Percentiles rank a stretch among this genome's conserved stretches.
These are phyloP conservation scores for Drosophila nannoptera DNA, from an alignment of 1,140 invertebrate species.

Conservation along the genomic window DNA sequence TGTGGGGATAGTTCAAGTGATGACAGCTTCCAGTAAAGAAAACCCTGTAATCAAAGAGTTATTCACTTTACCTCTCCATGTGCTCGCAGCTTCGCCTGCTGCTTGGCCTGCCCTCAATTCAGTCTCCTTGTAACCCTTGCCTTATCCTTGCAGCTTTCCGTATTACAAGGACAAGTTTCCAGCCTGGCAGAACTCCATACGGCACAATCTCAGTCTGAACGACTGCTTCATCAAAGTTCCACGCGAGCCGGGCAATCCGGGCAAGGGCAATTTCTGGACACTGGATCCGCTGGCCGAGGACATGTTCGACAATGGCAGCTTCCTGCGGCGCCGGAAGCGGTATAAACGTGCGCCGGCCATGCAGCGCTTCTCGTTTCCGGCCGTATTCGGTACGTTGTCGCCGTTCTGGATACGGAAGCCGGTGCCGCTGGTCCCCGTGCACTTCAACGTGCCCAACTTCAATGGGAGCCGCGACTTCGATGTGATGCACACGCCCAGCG, in stretches of 20 bases:
- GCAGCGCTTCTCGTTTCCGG: conserved; percentile 78
- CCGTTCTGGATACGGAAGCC: conserved; percentile 80
- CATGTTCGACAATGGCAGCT: conserved; percentile 99
- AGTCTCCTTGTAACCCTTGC: not conserved
- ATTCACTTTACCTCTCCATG: too few species aligned
- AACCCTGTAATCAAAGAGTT: too few species aligned
- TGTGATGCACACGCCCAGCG: conserved; percentile 67
- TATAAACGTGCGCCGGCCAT: conserved; percentile 90
- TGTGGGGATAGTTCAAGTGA: too few species aligned
- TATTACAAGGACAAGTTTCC: conserved; percentile 98
- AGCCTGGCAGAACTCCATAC: conserved; percentile 97
- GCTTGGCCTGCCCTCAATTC: too few species aligned
- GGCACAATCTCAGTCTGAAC: conserved; percentile 98
- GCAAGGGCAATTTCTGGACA: conserved; percentile 99
- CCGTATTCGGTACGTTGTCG: conserved; percentile 78
- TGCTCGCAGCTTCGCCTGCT: too few species aligned
- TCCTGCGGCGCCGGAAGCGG: conserved; percentile 94
- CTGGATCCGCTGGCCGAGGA: conserved; percentile 97
- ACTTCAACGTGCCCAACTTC: conserved; percentile 77
- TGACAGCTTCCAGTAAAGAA: too few species aligned
- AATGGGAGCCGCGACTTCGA: conserved; percentile 71
- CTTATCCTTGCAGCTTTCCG: conserved; percentile 84
- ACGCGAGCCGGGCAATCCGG: conserved; percentile 97
- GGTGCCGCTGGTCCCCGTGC: conserved; percentile 80
- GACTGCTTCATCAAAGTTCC: conserved; percentile 99